These are phyloP conservation scores for Drosophila triauraria DNA, from an alignment of 1,140 invertebrate species.

Conservation along the genomic window DNA sequence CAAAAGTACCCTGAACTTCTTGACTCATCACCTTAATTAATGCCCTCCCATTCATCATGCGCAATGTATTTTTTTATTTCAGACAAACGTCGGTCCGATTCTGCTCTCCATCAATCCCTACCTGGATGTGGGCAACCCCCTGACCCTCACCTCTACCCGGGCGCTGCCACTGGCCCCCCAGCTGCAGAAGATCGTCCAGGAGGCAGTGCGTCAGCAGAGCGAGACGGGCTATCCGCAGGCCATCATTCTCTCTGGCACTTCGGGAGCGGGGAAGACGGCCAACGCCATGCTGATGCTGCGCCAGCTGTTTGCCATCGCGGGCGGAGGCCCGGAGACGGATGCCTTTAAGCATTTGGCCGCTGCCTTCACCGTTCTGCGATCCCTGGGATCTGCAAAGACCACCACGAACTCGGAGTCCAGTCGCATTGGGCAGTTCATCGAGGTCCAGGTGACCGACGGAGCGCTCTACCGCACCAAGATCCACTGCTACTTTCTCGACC, in stretches of 20 bases:
- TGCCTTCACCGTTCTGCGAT: slow-evolving; percentile 96
- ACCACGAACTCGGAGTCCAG: slow-evolving; percentile 96
- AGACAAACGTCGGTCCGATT: slow-evolving; percentile 97
- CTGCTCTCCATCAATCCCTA: slow-evolving; percentile 95
- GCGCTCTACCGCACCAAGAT: slow-evolving; percentile 97
- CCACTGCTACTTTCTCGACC: slow-evolving; percentile 96
- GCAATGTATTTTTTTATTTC: slow-evolving; percentile 34
- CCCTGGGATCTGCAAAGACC: slow-evolving; percentile 95
- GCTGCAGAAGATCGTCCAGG: slow-evolving; percentile 94
- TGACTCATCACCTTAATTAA: slow-evolving; percentile 19
- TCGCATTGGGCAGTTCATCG: slow-evolving; percentile 98
- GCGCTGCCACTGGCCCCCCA: slow-evolving; percentile 89
- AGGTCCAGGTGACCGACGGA: slow-evolving; percentile 98
- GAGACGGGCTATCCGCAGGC: slow-evolving; percentile 98
- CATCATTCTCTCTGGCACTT: slow-evolving; percentile 95
- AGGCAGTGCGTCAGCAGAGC: slow-evolving; percentile 96
- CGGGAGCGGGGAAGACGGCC: slow-evolving; percentile 97
- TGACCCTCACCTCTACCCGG: slow-evolving; percentile 94
- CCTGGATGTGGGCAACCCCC: slow-evolving; percentile 93
- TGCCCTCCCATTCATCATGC: slow-evolving; percentile 11
- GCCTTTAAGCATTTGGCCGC: slow-evolving; percentile 98
- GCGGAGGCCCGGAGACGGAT: slow-evolving; percentile 96
- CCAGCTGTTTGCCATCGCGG: slow-evolving; percentile 96
- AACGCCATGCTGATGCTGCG: slow-evolving; percentile 95
- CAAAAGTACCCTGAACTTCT: not conserved